Evolutionary conservation across 2,797 vertebrate genomes (phyloP).

Genomic region (Pipistrellus nathusii): DNA sequence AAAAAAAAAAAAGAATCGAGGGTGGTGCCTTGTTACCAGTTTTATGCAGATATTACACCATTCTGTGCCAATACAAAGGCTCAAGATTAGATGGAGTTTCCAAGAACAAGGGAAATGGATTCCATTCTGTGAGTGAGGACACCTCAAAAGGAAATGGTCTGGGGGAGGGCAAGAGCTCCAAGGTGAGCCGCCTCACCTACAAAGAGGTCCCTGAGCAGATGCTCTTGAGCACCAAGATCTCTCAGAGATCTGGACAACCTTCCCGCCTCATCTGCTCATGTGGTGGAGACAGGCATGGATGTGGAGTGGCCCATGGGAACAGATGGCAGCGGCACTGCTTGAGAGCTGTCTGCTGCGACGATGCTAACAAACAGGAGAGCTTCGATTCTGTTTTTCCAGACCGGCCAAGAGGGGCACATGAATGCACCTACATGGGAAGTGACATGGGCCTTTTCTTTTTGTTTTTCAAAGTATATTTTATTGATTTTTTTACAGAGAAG

Average conservation of each 20-base stretch:
- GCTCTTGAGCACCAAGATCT: background rate
- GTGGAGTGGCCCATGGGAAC: background rate
- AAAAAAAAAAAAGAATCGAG: conserved; percentile 58
- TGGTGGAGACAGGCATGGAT: background rate
- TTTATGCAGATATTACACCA: conserved; percentile 56
- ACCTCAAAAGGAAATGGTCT: conserved; percentile 27
- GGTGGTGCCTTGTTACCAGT: conserved; percentile 33
- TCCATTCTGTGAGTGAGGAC: conserved; percentile 36
- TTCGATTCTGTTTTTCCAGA: conserved; percentile 39
- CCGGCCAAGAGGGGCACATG: background rate
- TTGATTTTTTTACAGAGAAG: no score
- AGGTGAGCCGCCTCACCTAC: background rate
- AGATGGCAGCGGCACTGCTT: background rate
- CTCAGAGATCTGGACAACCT: background rate
- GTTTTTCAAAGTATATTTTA: no score
- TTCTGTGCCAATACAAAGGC: conserved; percentile 65
- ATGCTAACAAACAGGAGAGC: background rate
- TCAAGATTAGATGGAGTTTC: conserved; percentile 57
- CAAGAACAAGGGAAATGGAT: conserved; percentile 41
- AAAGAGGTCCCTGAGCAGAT: background rate
- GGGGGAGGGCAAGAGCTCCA: background rate
- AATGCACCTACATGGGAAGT: conserved; percentile 33
- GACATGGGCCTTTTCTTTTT: background rate
- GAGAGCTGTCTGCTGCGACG: background rate
- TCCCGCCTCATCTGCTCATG: background rate